A percentile compares a stretch with the other conserved stretches of the same genome.
Evolutionary conservation across 2,888 invertebrate genomes (phyloP).

Genomic region (Nephrocerus scutellatus): DNA sequence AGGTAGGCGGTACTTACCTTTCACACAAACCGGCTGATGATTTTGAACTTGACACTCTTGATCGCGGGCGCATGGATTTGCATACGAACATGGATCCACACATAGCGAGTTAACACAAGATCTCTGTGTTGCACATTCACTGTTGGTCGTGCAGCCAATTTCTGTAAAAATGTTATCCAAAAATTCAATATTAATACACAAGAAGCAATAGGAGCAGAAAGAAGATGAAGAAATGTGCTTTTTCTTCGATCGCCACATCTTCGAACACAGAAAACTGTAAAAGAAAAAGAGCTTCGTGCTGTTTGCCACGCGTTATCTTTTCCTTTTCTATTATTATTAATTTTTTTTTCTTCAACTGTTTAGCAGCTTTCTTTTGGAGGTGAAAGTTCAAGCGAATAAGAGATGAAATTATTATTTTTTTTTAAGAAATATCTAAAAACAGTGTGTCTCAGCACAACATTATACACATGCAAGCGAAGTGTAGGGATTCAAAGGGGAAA

Average conservation of each 20-base stretch:
- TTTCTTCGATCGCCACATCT: background rate
- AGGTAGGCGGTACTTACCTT: too few species aligned
- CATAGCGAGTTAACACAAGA: conserved; percentile 75
- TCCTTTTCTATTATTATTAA: conserved; percentile 1
- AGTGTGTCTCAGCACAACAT: conserved; percentile 24
- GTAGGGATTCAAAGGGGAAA: too few species aligned
- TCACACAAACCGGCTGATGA: conserved; percentile 77
- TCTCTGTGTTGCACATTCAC: conserved; percentile 69
- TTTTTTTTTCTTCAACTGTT: background rate
- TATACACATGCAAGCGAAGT: conserved; percentile 35
- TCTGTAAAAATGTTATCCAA: conserved; percentile 50
- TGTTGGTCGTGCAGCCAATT: conserved; percentile 70
- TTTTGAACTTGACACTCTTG: conserved; percentile 77
- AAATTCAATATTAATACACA: conserved; percentile 1
- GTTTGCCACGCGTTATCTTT: conserved; percentile 27
- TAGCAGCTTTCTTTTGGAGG: too few species aligned
- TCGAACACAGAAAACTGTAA: too few species aligned
- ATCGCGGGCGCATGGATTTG: conserved; percentile 64
- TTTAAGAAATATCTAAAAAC: conserved; percentile 4
- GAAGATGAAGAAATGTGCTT: conserved; percentile 4
- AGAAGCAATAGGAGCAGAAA: conserved; percentile 5
- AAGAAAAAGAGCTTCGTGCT: conserved; percentile 25
- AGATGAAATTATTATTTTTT: too few species aligned
- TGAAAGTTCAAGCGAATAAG: too few species aligned
- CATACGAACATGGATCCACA: conserved; percentile 70